These are phyloP conservation scores for Xyrichtys novacula DNA, from an alignment of 2,797 vertebrate species.

Conservation along the genomic window DNA sequence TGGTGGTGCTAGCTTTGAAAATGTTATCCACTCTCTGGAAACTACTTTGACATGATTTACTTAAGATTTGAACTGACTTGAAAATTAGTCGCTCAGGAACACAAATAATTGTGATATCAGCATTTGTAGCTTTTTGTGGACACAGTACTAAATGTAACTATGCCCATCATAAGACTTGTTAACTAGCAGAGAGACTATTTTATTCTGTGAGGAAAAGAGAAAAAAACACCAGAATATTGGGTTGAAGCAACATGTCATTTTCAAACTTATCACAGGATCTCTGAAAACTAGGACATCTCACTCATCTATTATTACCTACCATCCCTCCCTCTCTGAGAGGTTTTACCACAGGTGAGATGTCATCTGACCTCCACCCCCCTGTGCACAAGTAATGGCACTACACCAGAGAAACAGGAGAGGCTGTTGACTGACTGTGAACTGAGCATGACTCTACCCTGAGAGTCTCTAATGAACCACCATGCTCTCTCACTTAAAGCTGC, in stretches of 20 bases:
- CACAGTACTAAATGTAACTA: too few species aligned
- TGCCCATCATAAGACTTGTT: too few species aligned
- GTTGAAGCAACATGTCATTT: background rate
- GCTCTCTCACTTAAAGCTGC: conserved; percentile 44
- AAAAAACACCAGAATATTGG: background rate
- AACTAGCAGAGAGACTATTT: too few species aligned
- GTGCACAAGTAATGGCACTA: conserved; percentile 63
- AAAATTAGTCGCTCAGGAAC: too few species aligned
- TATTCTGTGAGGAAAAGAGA: background rate
- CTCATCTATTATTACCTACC: conserved; percentile 50
- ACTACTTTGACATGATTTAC: too few species aligned
- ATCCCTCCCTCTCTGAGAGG: conserved; percentile 44
- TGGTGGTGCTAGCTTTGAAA: too few species aligned
- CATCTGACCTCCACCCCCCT: conserved; percentile 65
- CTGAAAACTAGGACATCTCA: conserved; percentile 24
- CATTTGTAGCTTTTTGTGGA: too few species aligned
- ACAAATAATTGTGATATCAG: too few species aligned
- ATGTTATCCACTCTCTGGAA: too few species aligned
- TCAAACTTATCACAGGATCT: conserved; percentile 5
- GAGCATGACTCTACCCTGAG: conserved; percentile 68
- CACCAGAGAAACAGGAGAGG: conserved; percentile 67
- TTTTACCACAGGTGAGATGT: conserved; percentile 62
- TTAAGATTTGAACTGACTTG: too few species aligned
- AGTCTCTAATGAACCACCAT: conserved; percentile 65
- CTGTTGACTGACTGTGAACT: conserved; percentile 68